Base-by-base conservation (phyloP, 30 jellyfish, hydroid and myxozoan genomes). In the Morbakka virulenta region DNA sequence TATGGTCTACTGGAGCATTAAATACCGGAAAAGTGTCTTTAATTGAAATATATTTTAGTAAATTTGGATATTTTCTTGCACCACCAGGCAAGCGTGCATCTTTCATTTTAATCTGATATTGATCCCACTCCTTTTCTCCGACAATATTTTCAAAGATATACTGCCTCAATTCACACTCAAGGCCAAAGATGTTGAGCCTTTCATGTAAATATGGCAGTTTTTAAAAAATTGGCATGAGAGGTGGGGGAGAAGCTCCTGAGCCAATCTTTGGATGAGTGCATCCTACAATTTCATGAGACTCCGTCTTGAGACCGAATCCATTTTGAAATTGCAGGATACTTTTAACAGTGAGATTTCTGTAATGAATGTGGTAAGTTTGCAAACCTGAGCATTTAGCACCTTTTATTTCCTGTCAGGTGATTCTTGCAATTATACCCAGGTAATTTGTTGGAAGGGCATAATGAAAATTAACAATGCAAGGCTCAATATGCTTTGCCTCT, bases 101-200 rank as follows among this genome's bases (percentile, higher is more conserved):
- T 25, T 52, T 69, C 28, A 49, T 49, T 31, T 13, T 24, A 33
- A 47, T 1, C 92, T 71, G 32, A 22, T 80, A 80, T 9, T 69
- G 20, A 11, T 24, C 21, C 79, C 72, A 50, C 20, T 9, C 62
- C 87, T 49, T 14, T 47, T 27, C 50, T 24, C 3, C 69, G 30
- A 6, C 11, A 32, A 67, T 14, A 2, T 48, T 62, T 28, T 81
- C 87, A 22, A 69, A 66, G 4, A 28, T 67, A 50, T 67, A 86
- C 31, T 80, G 68, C 32, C 92, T 67, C 92, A 77, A 80, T 80
- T 80, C 77, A 17, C 67, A 3, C 51, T 80, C 92, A n/a, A 80
- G 69, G 12, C 29, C 70, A 24, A 31, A 29, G 41, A 21, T 30
- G 67, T 80, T 53, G 9, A 69, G 24, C 27, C 3, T 50, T 1